These are phyloP conservation scores for Myzus persicae DNA, from an alignment of 1,140 invertebrate genomes.

Conservation along the genomic window DNA sequence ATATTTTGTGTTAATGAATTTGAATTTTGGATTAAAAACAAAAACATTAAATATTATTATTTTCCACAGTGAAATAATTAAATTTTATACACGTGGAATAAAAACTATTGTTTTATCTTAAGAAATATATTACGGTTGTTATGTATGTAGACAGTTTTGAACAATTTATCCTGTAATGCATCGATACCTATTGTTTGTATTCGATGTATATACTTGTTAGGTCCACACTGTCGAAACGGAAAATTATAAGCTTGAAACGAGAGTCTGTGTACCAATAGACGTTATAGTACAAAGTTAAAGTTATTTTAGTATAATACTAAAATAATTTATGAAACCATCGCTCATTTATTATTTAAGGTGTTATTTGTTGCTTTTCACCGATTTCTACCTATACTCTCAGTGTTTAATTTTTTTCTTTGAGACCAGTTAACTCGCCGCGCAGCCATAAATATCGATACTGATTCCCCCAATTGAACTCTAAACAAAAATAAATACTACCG, in stretches of 20 bases:
- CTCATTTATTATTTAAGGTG: neutral
- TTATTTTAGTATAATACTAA: neutral
- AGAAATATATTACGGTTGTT: neutral
- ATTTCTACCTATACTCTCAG: neutral
- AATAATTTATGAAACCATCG: neutral
- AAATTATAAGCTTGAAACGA: neutral
- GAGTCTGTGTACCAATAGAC: no score
- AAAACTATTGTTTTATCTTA: neutral
- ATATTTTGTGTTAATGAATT: neutral
- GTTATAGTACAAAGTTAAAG: no score
- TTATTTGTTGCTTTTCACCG: conserved; percentile 14
- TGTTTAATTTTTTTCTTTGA: neutral
- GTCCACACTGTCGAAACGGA: neutral
- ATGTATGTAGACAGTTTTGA: neutral
- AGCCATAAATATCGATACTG: conserved; percentile 25
- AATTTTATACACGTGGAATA: neutral
- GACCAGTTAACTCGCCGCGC: neutral
- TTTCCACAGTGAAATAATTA: neutral
- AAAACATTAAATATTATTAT: neutral
- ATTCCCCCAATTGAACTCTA: conserved; percentile 8
- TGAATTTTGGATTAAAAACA: neutral
- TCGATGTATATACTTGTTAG: neutral
- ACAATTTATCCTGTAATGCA: neutral
- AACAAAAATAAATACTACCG: conserved; percentile 37
- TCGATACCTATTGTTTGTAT: neutral